A percentile compares a stretch with the other conserved stretches of the same genome.
Evolutionary conservation across 2,888 invertebrate genomes (phyloP).

Genomic region (Podabrus alpinus): DNA sequence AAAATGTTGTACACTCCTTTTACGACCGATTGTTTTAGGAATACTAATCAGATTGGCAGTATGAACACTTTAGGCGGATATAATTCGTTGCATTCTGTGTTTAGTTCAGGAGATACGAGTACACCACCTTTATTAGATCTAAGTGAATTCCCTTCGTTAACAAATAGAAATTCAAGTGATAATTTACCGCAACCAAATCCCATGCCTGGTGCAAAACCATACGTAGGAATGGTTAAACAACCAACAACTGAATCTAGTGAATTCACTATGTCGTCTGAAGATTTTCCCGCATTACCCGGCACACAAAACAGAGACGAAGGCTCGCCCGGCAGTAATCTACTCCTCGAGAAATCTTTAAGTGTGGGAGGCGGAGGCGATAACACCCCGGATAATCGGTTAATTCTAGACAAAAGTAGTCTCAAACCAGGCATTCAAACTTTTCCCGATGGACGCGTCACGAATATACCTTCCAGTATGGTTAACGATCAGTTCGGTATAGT

Average conservation of each 20-base stretch:
- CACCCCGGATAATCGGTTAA: conserved; percentile 26
- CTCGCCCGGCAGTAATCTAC: conserved; percentile 64
- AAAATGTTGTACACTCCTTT: conserved; percentile 2
- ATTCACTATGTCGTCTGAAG: conserved; percentile 98
- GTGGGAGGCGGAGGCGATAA: conserved; percentile 51
- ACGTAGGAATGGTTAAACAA: conserved; percentile 95
- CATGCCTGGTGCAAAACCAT: conserved; percentile 90
- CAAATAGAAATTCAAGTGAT: conserved; percentile 79
- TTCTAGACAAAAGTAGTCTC: conserved; percentile 32
- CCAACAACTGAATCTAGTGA: conserved; percentile 90
- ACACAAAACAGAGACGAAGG: conserved; percentile 65
- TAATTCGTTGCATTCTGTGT: conserved; percentile 77
- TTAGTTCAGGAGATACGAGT: conserved; percentile 64
- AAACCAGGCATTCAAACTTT: conserved; percentile 86
- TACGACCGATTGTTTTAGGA: conserved; percentile 51
- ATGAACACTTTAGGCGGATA: conserved; percentile 68
- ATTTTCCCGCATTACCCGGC: conserved; percentile 98
- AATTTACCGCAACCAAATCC: conserved; percentile 79
- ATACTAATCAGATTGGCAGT: conserved; percentile 62
- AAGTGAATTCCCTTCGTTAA: conserved; percentile 91
- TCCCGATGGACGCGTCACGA: conserved; percentile 96
- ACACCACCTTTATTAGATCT: conserved; percentile 88
- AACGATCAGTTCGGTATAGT: conserved; percentile 99
- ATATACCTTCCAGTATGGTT: conserved; percentile 98
- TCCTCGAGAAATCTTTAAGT: conserved; percentile 53